Conservation (phyloP, 2,113 vertebrate species). For the Cryptoleucopteryx plumbea region DNA sequence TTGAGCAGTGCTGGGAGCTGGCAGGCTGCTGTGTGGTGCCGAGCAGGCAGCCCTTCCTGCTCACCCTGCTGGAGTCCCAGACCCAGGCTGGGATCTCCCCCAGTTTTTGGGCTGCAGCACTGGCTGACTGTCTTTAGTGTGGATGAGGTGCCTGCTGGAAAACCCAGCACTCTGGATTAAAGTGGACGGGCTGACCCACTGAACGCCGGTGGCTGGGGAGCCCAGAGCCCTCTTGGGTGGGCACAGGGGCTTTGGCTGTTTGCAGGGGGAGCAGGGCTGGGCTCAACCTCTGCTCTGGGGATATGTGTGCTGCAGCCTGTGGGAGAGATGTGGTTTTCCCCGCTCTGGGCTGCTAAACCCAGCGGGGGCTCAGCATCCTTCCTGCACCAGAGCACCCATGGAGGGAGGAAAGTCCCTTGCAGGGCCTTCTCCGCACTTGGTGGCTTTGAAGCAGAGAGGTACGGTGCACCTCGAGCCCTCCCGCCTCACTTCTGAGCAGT, state of each 20-base stretch:
- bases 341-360: rapidly evolving
- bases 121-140: background rate
- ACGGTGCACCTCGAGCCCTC: background rate
- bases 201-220: rapidly evolving
- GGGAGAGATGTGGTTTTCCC: background rate
- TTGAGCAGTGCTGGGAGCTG: background rate
- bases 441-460: background rate
- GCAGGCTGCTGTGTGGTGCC: background rate
- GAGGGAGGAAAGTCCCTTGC: background rate
- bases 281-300: background rate
- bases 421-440: rapidly evolving
- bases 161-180: rapidly evolving
- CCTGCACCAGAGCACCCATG: background rate
- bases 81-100: background rate
- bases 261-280: background rate
- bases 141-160: background rate
- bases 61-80: rapidly evolving
- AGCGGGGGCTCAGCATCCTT: background rate
- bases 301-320: background rate
- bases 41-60: background rate
- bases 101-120: rapidly evolving
- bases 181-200: background rate
- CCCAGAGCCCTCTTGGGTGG: background rate
- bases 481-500: rapidly evolving
- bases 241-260: background rate